Base-by-base conservation (phyloP, 1,140 invertebrate genomes). In the Antheraea pernyi region DNA sequence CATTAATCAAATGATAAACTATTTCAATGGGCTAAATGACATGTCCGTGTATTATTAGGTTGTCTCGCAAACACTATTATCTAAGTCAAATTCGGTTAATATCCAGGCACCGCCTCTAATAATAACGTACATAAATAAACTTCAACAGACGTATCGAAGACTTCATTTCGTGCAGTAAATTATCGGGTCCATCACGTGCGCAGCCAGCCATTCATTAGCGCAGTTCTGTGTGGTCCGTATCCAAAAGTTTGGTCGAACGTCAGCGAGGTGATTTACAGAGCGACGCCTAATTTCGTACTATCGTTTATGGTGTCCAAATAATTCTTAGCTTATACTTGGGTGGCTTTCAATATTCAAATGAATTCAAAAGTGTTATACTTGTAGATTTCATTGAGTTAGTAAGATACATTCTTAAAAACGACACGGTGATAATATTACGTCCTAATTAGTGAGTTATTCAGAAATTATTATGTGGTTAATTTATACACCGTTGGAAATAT, bases 141-240 rank as follows among this genome's bases (percentile, higher is more conserved):
- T 16, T 53, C 46, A 53, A 53, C 46, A 13, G 46, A 53, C 46
- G 16, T 13, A 16, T 53, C 6, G 46, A 53, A 13, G 46, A 13
- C 46, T 53, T 53, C 13, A 53, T 53, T 53, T 53, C 46, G 46
- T 53, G 11, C 46, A n/a, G 46, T 53, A 53, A 53, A 53, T 53
- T 53, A 53, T 53, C 46, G 46, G 39, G 46, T 53, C 13, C 46
- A 53, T 53, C 46, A 53, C 46, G 10, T 53, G 11, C 16, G 46
- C 11, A 53, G 46, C 46, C 9, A 53, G 46, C 46, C 46, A 53
- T 53, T 53, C 46, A 53, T 53, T 53, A 53, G 46, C 46, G 16
- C 46, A 53, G 16, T 10, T 16, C 46, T 53, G 46, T 53, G 46
- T 53, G 46, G 46, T 53, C 46, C 46, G 13, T 1, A 16, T 53